Base-by-base conservation (phyloP, 2,888 invertebrate genomes). In the Graphium colonna region DNA sequence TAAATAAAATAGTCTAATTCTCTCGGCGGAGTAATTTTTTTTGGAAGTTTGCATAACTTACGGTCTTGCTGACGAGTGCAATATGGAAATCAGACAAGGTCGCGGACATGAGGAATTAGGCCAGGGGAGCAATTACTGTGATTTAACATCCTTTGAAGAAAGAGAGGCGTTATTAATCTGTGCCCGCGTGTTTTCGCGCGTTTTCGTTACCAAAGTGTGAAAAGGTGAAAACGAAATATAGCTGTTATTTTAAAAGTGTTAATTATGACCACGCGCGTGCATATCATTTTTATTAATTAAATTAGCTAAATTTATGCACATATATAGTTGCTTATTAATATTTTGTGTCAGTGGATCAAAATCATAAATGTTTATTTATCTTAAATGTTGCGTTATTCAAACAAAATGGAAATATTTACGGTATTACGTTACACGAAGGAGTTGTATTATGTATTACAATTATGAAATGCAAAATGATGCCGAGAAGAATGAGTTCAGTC, bases 1-100 rank as follows among this genome's bases (percentile, higher is more conserved):
- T 62, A 70, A 69, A 71, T 73, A 21, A 78, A 74, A 48, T 33
- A 51, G 48, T 48, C 59, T 65, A 71, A 74, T 77, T 79, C 79
- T 75, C 69, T 79, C 71, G 68, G 71, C 39, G 53, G 64, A 65
- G 65, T 67, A 28, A 49, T n/a, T 43, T 47, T 53, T 45, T 57
- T 65, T 62, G 55, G 50, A 47, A 59, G 65, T 67, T 65, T 63
- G 52, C 63, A 63, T 68, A 54, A 54, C 41, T 13, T 47, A 58
- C 42, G 45, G 44, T 50, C 46, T 57, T 56, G 44, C 60, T 56
- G 56, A 62, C 60, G 64, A 68, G 64, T 65, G 62, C 67, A 59
- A 57, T 60, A 57, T 59, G 65, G 57, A 59, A 60, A 58, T 64
- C 62, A 55, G 55, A 56, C 72, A 70, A 72, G 75, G 71, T 61